Evolutionary conservation across 2,797 vertebrate species (phyloP).

Genomic region (Arnoldichthys spilopterus): DNA sequence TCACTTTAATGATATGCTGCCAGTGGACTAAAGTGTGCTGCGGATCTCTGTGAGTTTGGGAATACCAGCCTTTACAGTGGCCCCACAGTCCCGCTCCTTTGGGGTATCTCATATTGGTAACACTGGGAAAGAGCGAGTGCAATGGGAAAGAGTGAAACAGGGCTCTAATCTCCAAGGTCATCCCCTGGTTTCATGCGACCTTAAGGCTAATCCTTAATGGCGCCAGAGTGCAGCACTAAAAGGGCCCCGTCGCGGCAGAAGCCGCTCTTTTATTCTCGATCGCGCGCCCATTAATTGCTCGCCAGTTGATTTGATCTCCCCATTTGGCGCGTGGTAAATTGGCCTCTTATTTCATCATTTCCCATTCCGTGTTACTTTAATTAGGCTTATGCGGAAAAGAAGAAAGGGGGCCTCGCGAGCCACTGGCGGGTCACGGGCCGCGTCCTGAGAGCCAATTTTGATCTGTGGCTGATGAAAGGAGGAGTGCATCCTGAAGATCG

Average conservation of each 20-base stretch:
- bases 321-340: slow-evolving; percentile 78
- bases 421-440: slow-evolving; percentile 69
- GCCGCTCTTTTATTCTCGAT: slow-evolving; percentile 71
- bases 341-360: slow-evolving; percentile 82
- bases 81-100: slow-evolving; percentile 30
- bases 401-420: slow-evolving; percentile 70
- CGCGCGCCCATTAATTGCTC: slow-evolving; percentile 79
- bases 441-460: slow-evolving; percentile 75
- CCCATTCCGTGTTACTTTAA: slow-evolving; percentile 78
- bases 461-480: slow-evolving; percentile 74
- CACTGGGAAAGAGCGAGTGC: slow-evolving; percentile 17
- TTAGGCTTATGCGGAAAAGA: slow-evolving; percentile 73
- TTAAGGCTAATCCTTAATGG: slow-evolving; percentile 80
- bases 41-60: neutral
- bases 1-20: slow-evolving; percentile 20
- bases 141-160: slow-evolving; percentile 33
- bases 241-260: slow-evolving; percentile 59
- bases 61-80: neutral
- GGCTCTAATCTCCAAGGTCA: slow-evolving; percentile 80
- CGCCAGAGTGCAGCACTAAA: slow-evolving; percentile 69
- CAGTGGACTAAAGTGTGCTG: neutral
- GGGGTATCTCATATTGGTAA: slow-evolving; percentile 43
- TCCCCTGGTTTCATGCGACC: slow-evolving; percentile 74
- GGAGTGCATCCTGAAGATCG: slow-evolving; percentile 66
- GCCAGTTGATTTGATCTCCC: slow-evolving; percentile 81